Conservation (phyloP, 2,888 invertebrate species). For the Himalopsyche kuldschensis region DNA sequence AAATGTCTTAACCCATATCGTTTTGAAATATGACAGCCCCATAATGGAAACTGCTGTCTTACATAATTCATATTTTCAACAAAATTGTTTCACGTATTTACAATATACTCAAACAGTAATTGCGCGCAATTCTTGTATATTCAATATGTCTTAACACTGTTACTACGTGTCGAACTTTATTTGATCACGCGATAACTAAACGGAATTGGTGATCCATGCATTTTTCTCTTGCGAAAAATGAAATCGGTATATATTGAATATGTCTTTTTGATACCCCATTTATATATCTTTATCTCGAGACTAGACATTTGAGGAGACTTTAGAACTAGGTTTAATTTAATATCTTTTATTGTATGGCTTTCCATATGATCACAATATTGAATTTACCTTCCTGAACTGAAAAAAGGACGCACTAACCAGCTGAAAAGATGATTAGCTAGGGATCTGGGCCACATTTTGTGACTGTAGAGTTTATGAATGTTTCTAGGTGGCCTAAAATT, state of each 20-base stretch:
- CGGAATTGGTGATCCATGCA: not conserved
- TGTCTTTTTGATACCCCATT: not conserved
- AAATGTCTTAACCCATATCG: not conserved
- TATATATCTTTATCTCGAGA: not conserved
- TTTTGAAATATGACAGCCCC: slow-evolving; percentile 19
- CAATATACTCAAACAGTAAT: not conserved
- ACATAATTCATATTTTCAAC: slow-evolving; percentile 15
- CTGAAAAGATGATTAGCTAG: too few relatives aligned
- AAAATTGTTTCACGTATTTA: not conserved
- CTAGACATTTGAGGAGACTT: too few relatives aligned
- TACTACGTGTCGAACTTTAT: not conserved
- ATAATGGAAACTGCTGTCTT: not conserved
- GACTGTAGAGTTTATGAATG: too few relatives aligned
- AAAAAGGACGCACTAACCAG: too few relatives aligned
- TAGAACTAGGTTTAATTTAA: too few relatives aligned
- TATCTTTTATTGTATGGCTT: too few relatives aligned
- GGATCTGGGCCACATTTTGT: too few relatives aligned
- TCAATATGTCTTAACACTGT: not conserved
- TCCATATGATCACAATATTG: too few relatives aligned
- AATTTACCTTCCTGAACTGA: too few relatives aligned
- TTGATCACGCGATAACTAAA: not conserved
- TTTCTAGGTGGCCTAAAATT: too few relatives aligned
- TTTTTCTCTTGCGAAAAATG: not conserved
- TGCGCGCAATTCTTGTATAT: not conserved
- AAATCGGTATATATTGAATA: not conserved